Base-by-base conservation (phyloP, 2,113 vertebrate species). In the Catharus fuscescens region DNA sequence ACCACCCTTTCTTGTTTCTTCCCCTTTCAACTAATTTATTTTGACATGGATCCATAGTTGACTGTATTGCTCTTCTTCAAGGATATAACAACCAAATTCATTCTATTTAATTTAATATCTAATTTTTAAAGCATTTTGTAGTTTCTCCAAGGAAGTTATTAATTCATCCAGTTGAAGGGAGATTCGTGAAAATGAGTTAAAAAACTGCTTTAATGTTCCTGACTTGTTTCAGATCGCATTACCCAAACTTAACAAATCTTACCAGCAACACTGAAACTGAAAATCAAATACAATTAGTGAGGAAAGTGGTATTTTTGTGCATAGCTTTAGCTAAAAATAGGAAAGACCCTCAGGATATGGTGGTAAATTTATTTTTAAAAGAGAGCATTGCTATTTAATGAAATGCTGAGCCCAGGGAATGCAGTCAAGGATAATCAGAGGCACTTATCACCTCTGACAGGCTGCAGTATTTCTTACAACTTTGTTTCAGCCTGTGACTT, bases 341-440 rank as follows among this genome's bases (percentile, higher is more conserved):
- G 32, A 29, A 90, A 80, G 74, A 69, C 82, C 66, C 74, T 54
- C 62, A 73, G 94, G 77, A 84, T 20, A 31, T 6, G 36, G 48
- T 79, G 80, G 38, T 70, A 67, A 86, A 92, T 93, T 70, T 91
- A 69, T 92, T 94, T 96, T 93, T 93, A 81, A 90, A 88, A 59
- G 45, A 53, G 40, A 59, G 53, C 61, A 54, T 87, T 91, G 83
- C 70, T 94, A 28, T 95, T 95, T 94, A 93, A 84, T 95, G 95
- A 92, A 93, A 93, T 82, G 91, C 95, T 91, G 95, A 96, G 86
- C 64, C 61, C 42, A 45, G 95, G 80, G 66, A 96, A 89, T 44
- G 70, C 86, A 72, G 88, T 79, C 79, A 61, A 31, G 91, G 80
- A 42, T 93, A 93, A 89, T 94, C 93, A 82, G 90, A 81, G 66